Conservation (phyloP, 2,113 vertebrate genomes). For the Ochotona princeps region DNA sequence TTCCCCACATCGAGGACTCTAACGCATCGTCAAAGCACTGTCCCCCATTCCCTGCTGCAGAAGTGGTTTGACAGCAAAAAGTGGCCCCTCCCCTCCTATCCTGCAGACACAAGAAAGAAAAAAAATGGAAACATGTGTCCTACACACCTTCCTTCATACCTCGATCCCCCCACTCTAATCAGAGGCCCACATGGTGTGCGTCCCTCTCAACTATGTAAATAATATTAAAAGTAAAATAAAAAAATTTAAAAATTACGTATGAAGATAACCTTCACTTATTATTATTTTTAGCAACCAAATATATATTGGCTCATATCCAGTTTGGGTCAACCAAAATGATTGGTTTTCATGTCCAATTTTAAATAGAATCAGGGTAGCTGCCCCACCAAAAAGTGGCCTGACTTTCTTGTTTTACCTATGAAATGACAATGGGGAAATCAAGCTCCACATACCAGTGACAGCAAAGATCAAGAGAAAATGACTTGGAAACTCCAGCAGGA, state of each 20-base stretch:
- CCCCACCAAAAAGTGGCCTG: neutral
- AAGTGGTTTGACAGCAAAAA: neutral
- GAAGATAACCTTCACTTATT: no score
- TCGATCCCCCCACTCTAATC: no score
- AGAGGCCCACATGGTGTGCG: no score
- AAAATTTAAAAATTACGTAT: no score
- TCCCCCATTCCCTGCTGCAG: no score
- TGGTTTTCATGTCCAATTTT: conserved; percentile 57
- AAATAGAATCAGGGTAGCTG: neutral
- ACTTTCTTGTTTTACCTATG: conserved; percentile 20
- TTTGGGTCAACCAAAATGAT: conserved; percentile 23
- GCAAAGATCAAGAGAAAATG: conserved; percentile 8
- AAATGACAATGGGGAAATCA: neutral
- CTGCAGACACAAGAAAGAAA: no score
- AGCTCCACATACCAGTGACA: conserved; percentile 5
- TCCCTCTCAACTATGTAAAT: no score
- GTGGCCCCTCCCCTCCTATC: neutral
- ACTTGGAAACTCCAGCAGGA: conserved; percentile 1
- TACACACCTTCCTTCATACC: no score
- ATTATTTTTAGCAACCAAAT: neutral
- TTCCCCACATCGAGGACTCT: no score
- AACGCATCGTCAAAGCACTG: no score
- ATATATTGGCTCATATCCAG: neutral
- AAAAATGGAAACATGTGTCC: no score
- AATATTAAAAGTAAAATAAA: no score